Evolutionary conservation across 2,888 invertebrate genomes (phyloP).

Genomic region (Galeopsomyia nigrocyanea): DNA sequence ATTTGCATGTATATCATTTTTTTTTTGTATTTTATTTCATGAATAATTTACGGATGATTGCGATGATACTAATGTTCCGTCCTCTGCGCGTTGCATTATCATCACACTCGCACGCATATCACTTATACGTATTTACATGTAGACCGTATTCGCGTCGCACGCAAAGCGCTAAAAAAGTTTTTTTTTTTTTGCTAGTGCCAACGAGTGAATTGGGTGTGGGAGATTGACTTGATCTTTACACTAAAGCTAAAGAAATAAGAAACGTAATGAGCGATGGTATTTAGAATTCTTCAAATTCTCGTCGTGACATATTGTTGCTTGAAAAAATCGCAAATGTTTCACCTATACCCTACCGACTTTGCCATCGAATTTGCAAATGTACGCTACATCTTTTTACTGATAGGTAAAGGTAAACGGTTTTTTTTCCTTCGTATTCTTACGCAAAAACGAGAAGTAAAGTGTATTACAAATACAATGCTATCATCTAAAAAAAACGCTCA

Average conservation of each 20-base stretch:
- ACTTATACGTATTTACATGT: constrained; percentile 41
- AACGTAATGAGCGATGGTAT: too few relatives aligned
- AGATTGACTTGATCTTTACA: constrained; percentile 8
- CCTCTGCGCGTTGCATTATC: constrained; percentile 17
- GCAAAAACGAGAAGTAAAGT: too few relatives aligned
- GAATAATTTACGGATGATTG: constrained; percentile 43
- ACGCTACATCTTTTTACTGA: too few relatives aligned
- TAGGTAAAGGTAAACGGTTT: too few relatives aligned
- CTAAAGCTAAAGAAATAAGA: constrained; percentile 20
- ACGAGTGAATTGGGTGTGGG: constrained; percentile 15
- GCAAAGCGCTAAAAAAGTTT: constrained; percentile 1
- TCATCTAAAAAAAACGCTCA: constrained; percentile 27
- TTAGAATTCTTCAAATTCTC: too few relatives aligned
- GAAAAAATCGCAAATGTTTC: too few relatives aligned
- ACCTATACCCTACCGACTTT: too few relatives aligned
- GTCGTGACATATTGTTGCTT: too few relatives aligned
- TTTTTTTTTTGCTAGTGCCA: constrained; percentile 24
- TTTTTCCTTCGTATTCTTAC: too few relatives aligned
- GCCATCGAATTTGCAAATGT: too few relatives aligned
- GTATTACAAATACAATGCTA: constrained; percentile 22
- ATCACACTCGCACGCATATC: not conserved
- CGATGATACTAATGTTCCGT: constrained; percentile 37
- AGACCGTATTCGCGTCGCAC: constrained; percentile 15
- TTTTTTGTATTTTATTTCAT: constrained; percentile 12
- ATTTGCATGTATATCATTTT: constrained; percentile 9